A percentile compares a stretch with the other conserved stretches of the same genome.
Evolutionary conservation across 2,888 invertebrate species (phyloP).

Genomic region (Tenthredo mesomela): DNA sequence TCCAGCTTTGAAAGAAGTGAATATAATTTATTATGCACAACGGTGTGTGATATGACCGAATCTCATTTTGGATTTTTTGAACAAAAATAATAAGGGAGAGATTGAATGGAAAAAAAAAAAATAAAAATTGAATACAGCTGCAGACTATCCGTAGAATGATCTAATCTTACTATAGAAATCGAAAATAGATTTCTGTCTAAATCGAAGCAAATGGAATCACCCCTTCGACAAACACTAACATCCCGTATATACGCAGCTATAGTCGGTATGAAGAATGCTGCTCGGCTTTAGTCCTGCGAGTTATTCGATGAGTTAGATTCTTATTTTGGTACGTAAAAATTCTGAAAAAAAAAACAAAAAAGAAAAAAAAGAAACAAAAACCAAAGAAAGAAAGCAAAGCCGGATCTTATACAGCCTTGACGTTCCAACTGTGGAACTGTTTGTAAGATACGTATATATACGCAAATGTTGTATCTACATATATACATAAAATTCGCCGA

Average conservation of each 20-base stretch:
- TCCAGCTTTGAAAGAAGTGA: background rate
- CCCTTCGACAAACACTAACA: background rate
- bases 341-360: background rate
- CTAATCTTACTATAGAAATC: background rate
- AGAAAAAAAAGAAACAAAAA: background rate
- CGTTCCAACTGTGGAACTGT: background rate
- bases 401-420: background rate
- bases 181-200: constrained; percentile 31
- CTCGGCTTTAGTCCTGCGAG: background rate
- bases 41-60: background rate
- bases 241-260: background rate
- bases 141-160: background rate
- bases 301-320: background rate
- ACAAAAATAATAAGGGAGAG: background rate
- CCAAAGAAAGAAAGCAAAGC: background rate
- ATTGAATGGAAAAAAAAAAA: background rate
- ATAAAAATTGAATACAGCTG: too few species aligned
- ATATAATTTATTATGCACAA: background rate
- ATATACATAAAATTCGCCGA: background rate
- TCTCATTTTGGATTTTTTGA: background rate
- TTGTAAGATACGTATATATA: background rate
- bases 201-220: constrained; percentile 8
- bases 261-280: background rate
- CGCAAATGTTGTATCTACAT: background rate
- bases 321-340: constrained; percentile 23